Evolutionary conservation across 2,888 invertebrate genomes (phyloP).

Genomic region (Quadriops clusia): DNA sequence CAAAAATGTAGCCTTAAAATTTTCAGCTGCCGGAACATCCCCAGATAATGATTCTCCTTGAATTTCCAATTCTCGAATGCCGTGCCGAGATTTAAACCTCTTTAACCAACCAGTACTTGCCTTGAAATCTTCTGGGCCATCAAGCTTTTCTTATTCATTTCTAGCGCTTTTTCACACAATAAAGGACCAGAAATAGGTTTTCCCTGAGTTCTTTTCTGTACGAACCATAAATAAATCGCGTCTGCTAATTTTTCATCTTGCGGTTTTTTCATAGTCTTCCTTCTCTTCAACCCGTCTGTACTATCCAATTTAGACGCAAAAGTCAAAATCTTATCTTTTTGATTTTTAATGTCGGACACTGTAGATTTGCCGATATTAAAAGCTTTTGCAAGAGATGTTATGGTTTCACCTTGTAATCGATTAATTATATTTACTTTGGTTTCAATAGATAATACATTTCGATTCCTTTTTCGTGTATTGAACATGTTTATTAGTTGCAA

Average conservation of each 20-base stretch:
- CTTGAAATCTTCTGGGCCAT: constrained; percentile 12
- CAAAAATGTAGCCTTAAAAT: too few relatives aligned
- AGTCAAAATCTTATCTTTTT: neutral
- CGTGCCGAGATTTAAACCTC: constrained; percentile 17
- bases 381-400: too few relatives aligned
- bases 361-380: constrained; percentile 2
- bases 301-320: neutral
- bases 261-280: too few relatives aligned
- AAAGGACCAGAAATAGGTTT: neutral
- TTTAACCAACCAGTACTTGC: constrained; percentile 18
- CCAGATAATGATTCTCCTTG: constrained; percentile 15
- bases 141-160: constrained; percentile 3
- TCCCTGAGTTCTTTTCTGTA: constrained; percentile 1
- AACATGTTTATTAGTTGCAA: too few relatives aligned
- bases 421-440: too few relatives aligned
- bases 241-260: too few relatives aligned
- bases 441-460: too few relatives aligned
- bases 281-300: too few relatives aligned
- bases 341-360: constrained; percentile 1
- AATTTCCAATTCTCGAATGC: constrained; percentile 16
- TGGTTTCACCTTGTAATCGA: too few relatives aligned
- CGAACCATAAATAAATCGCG: neutral
- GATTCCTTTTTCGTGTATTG: too few relatives aligned
- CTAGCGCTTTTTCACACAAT: constrained; percentile 1
- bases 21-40: constrained; percentile 12